Percentiles rank a stretch among this genome's conserved stretches.
Evolutionary conservation across 2,797 vertebrate genomes (phyloP).

Genomic region (Parambassis ranga): DNA sequence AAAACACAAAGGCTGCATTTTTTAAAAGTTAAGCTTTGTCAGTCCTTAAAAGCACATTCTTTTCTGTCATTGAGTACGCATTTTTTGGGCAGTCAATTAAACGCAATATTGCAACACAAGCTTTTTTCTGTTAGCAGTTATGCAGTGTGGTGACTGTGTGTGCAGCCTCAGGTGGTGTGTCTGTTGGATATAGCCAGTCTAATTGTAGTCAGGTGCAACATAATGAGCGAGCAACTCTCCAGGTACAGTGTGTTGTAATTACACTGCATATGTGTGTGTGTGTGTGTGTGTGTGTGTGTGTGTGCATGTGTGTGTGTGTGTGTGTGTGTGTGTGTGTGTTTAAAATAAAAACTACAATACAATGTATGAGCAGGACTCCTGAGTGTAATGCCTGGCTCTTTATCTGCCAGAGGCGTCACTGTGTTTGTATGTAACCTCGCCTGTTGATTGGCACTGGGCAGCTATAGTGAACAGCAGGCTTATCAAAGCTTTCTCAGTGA

Average conservation of each 20-base stretch:
- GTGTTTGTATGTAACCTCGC: not conserved
- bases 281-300: too few species aligned
- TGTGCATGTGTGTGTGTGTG: too few species aligned
- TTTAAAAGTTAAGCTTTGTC: not conserved
- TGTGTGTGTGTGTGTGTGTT: too few species aligned
- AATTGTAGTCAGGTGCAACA: conserved; percentile 47
- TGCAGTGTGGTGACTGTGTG: not conserved
- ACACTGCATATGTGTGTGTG: not conserved
- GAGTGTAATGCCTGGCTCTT: not conserved
- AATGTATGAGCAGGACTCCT: not conserved
- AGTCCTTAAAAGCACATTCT: not conserved
- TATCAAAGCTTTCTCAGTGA: conserved; percentile 16
- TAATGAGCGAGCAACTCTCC: conserved; percentile 13
- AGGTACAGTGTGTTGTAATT: conserved; percentile 11
- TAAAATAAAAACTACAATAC: too few species aligned
- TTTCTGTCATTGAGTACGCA: not conserved
- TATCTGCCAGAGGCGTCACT: not conserved
- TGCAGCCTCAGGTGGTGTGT: conserved; percentile 13
- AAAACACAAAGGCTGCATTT: too few species aligned
- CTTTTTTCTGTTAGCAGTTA: not conserved
- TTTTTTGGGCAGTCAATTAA: not conserved
- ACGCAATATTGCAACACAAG: not conserved
- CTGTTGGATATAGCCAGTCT: conserved; percentile 15
- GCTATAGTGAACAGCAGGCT: conserved; percentile 2
- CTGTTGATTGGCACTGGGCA: not conserved